Evolutionary conservation across 2,888 invertebrate species (phyloP).

Genomic region (Drosophila longiperda): DNA sequence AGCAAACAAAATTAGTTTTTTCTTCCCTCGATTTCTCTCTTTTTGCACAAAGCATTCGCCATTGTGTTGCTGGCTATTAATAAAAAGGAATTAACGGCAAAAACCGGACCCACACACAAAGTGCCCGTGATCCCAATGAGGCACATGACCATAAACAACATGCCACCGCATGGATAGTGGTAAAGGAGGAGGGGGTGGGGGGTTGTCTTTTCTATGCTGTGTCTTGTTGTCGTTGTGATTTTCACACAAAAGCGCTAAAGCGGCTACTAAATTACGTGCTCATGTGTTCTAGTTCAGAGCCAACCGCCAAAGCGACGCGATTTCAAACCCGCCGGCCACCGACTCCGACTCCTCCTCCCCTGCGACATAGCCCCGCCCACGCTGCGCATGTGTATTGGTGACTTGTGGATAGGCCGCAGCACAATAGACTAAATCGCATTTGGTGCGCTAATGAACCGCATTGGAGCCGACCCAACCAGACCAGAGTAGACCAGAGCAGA

Average conservation of each 20-base stretch:
- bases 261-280: conserved; percentile 81
- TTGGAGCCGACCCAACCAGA: conserved; percentile 38
- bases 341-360: background rate
- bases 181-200: background rate
- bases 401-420: conserved; percentile 44
- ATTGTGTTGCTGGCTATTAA: conserved; percentile 73
- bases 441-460: conserved; percentile 80
- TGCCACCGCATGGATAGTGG: conserved; percentile 40
- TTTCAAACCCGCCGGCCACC: conserved; percentile 3
- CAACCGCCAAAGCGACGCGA: conserved; percentile 38
- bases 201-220: conserved; percentile 1
- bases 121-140: conserved; percentile 71
- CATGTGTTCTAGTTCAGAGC: conserved; percentile 77
- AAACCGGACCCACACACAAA: conserved; percentile 70
- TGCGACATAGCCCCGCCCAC: conserved; percentile 16
- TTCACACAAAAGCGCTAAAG: conserved; percentile 79
- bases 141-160: conserved; percentile 74
- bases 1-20: conserved; percentile 59
- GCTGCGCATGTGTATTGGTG: conserved; percentile 12
- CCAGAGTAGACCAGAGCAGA: conserved; percentile 13
- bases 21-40: conserved; percentile 10
- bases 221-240: conserved; percentile 72
- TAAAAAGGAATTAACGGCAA: conserved; percentile 80
- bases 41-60: conserved; percentile 33
- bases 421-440: conserved; percentile 69